These are phyloP conservation scores for Erythrolamprus reginae DNA, from an alignment of 2,113 vertebrate species.

Conservation along the genomic window DNA sequence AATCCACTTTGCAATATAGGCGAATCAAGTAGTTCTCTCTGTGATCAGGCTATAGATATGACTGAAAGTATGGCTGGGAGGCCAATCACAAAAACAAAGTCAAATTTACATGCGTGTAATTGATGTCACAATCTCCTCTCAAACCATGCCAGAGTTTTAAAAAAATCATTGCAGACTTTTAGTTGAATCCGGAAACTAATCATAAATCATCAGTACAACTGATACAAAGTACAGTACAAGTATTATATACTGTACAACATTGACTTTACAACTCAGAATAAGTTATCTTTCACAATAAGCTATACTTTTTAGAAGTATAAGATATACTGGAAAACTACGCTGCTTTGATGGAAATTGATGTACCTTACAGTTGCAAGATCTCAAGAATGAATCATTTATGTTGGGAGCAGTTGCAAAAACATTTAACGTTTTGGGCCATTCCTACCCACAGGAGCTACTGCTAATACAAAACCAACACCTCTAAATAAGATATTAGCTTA, in stretches of 20 bases:
- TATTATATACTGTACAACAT: background rate
- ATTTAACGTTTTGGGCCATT: background rate
- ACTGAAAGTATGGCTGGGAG: background rate
- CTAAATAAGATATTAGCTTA: background rate
- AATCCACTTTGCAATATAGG: background rate
- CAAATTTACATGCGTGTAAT: background rate
- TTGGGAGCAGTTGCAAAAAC: background rate
- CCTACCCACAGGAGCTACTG: background rate
- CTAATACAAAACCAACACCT: background rate
- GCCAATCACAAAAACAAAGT: background rate
- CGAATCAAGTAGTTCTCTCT: background rate
- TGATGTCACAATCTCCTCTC: background rate
- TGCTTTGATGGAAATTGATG: background rate
- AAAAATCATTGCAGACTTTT: background rate
- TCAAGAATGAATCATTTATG: background rate
- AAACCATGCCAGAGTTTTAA: background rate
- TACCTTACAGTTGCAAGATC: background rate
- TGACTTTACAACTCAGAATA: background rate
- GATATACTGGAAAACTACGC: background rate
- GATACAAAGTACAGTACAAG: background rate
- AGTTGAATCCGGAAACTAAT: background rate
- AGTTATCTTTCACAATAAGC: background rate
- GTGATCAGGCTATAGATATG: background rate
- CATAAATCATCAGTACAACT: background rate
- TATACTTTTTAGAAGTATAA: too few species aligned